Evolutionary conservation across 2,113 vertebrate genomes (phyloP).

Genomic region (Edolisoma coerulescens): DNA sequence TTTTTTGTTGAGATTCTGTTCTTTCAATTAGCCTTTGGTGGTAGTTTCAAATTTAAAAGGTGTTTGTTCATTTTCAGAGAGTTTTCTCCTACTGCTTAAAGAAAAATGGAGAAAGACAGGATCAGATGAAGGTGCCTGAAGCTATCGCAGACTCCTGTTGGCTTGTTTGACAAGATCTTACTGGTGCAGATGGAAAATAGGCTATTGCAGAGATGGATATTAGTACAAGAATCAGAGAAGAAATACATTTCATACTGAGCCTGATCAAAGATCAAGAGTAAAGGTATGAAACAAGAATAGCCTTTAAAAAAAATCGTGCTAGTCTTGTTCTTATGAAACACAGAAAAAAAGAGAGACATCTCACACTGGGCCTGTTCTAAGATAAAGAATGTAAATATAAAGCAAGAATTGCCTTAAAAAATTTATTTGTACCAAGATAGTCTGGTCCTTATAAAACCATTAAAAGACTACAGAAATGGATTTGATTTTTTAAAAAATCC

Average conservation of each 20-base stretch:
- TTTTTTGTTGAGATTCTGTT: slow-evolving; percentile 26
- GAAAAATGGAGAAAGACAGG: background rate
- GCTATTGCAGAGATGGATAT: background rate
- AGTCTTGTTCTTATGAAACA: background rate
- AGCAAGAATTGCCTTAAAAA: background rate
- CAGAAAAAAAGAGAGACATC: background rate
- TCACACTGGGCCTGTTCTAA: background rate
- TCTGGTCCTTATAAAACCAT: background rate
- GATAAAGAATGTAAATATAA: background rate
- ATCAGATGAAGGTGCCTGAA: background rate
- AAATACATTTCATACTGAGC: background rate
- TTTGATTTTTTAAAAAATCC: background rate
- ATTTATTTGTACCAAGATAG: background rate
- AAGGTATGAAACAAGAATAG: background rate
- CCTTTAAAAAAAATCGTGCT: background rate
- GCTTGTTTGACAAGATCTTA: slow-evolving; percentile 2
- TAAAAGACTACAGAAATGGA: background rate
- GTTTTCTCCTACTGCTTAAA: slow-evolving; percentile 13
- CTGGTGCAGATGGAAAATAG: background rate
- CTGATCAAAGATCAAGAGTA: background rate
- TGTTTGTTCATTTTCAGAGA: slow-evolving; percentile 35
- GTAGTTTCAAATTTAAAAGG: slow-evolving; percentile 53
- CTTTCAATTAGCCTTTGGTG: slow-evolving; percentile 54
- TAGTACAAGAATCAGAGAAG: background rate
- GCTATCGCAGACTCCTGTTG: background rate